phyloP scores from a whole-genome alignment of 2,113 vertebrate species.

The Phoenicopterus ruber region DNA sequence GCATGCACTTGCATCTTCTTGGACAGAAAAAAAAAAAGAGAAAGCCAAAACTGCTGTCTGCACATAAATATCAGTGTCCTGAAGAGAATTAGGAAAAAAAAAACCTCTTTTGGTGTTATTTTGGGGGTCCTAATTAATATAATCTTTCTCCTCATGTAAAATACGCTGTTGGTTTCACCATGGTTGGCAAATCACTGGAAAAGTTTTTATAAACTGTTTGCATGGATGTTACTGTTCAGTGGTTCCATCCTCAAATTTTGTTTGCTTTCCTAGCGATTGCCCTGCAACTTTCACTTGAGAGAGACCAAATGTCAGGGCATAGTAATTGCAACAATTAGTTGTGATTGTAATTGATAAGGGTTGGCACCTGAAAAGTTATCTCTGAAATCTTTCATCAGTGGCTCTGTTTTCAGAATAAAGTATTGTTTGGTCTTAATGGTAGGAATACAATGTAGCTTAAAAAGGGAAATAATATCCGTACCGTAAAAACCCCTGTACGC shows the following conservation, averaged over 20 bases:
- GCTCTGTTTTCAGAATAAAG: neutral
- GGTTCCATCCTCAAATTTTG: accelerated
- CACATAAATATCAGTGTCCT: neutral
- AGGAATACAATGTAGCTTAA: neutral
- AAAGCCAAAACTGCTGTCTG: too few species aligned
- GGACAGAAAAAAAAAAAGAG: neutral
- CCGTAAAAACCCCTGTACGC: neutral
- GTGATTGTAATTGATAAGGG: neutral
- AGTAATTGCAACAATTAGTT: neutral
- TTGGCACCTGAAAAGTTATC: neutral
- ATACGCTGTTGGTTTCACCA: accelerated
- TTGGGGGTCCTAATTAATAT: too few species aligned
- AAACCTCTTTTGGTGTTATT: neutral
- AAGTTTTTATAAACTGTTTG: accelerated
- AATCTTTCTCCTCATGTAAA: neutral
- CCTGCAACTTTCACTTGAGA: neutral
- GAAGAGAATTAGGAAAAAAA: neutral
- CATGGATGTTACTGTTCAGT: accelerated
- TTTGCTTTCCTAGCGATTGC: accelerated
- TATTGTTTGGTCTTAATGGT: neutral
- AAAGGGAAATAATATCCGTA: neutral
- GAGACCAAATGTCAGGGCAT: neutral
- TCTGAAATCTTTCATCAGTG: neutral
- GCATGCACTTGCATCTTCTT: neutral
- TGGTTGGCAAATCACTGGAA: neutral